These are phyloP conservation scores for Diprion similis DNA, from an alignment of 1,140 invertebrate genomes.

Conservation along the genomic window DNA sequence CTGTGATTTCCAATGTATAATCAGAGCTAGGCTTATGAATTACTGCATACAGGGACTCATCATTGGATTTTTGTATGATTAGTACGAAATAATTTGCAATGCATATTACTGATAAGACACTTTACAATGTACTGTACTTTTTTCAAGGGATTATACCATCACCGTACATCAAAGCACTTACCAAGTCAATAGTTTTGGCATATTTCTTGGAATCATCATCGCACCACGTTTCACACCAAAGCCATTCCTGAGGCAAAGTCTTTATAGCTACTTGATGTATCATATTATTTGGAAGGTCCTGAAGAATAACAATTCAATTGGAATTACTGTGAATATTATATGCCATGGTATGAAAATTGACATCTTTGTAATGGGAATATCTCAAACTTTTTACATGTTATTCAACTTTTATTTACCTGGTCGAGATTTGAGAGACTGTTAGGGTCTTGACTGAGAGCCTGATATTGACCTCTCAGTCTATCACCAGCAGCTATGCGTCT, in stretches of 20 bases:
- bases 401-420: constrained; percentile 61
- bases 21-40: neutral
- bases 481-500: constrained; percentile 97
- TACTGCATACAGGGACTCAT: neutral
- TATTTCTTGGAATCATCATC: constrained; percentile 86
- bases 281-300: constrained; percentile 96
- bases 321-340: constrained; percentile 1
- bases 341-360: neutral
- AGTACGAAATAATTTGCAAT: neutral
- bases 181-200: constrained; percentile 99
- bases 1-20: neutral
- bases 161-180: constrained; percentile 49
- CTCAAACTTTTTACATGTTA: neutral
- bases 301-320: constrained; percentile 19
- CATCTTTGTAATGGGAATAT: neutral
- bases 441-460: constrained; percentile 95
- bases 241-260: constrained; percentile 98
- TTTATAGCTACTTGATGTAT: constrained; percentile 99
- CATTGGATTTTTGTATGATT: neutral
- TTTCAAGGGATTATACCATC: neutral
- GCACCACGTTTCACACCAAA: constrained; percentile 99
- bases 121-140: neutral
- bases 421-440: constrained; percentile 96
- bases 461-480: constrained; percentile 94
- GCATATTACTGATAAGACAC: neutral